These are phyloP conservation scores for Zonotrichia albicollis DNA, from an alignment of 2,797 vertebrate genomes.

Conservation along the genomic window DNA sequence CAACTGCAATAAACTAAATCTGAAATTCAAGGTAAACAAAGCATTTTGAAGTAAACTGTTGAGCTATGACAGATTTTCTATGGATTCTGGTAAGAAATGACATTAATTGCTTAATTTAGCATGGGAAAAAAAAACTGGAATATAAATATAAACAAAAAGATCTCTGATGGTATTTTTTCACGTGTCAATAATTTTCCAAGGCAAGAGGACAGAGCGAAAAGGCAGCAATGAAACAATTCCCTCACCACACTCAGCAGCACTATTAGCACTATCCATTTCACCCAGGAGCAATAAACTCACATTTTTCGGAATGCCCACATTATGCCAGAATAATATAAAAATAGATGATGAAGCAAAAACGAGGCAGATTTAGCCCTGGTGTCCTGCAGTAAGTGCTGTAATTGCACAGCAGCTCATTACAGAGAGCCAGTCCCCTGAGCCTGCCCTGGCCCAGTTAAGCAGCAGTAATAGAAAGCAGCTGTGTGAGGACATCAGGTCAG, in stretches of 20 bases:
- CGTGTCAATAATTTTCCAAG: background rate
- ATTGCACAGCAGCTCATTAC: conserved; percentile 45
- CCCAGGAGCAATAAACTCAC: background rate
- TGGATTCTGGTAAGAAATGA: background rate
- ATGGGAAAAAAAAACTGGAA: background rate
- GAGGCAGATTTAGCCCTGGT: background rate
- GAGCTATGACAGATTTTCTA: background rate
- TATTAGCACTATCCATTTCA: background rate
- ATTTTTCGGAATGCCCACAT: background rate
- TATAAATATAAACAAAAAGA: background rate
- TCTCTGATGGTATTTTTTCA: background rate
- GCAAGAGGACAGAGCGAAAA: background rate
- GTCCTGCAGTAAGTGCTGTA: conserved; percentile 27
- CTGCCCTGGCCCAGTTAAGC: background rate
- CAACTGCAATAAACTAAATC: background rate
- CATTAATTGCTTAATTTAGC: background rate
- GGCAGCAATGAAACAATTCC: background rate
- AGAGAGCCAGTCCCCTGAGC: background rate
- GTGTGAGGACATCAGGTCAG: conserved; percentile 53
- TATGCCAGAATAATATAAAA: conserved; percentile 12
- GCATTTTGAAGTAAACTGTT: background rate
- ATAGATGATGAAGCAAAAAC: conserved; percentile 7
- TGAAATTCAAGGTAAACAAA: background rate
- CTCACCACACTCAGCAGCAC: background rate
- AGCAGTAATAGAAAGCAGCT: conserved; percentile 41